A percentile compares a stretch with the other conserved stretches of the same genome.
These are phyloP conservation scores for Magallana nippona DNA, from an alignment of 2,888 invertebrate genomes.

Conservation along the genomic window DNA sequence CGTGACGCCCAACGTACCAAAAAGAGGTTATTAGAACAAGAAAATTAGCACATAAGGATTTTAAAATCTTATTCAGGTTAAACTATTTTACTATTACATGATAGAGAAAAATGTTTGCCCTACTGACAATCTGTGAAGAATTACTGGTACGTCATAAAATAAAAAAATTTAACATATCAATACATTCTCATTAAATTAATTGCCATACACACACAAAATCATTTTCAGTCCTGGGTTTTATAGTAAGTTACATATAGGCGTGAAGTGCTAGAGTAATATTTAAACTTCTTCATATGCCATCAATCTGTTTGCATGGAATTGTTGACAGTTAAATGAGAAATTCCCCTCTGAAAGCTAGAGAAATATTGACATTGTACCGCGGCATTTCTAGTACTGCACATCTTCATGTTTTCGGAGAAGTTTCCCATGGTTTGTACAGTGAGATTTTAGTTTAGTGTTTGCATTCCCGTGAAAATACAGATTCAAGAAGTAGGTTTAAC, in stretches of 20 bases:
- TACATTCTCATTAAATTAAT: not conserved
- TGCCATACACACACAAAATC: conserved; percentile 1
- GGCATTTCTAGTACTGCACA: conserved; percentile 4
- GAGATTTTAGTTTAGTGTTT: not conserved
- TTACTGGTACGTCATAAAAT: no score
- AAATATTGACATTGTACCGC: conserved; percentile 15
- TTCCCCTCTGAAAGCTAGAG: conserved; percentile 8
- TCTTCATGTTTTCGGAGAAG: not conserved
- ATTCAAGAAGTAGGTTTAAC: not conserved
- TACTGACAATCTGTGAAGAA: no score
- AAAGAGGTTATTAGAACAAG: no score
- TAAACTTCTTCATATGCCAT: conserved; percentile 20
- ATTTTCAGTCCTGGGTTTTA: not conserved
- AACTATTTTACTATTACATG: no score
- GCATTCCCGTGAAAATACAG: not conserved
- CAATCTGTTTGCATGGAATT: not conserved
- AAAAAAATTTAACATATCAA: no score
- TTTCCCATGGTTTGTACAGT: not conserved
- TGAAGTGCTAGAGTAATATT: conserved; percentile 14
- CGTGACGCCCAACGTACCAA: no score
- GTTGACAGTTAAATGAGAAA: conserved; percentile 20
- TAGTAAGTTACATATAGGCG: not conserved
- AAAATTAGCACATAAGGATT: no score
- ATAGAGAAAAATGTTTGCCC: no score
- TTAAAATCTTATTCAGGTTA: no score